phyloP scores from a whole-genome alignment of 2,113 vertebrate genomes.

The Arothron firmamentum region DNA sequence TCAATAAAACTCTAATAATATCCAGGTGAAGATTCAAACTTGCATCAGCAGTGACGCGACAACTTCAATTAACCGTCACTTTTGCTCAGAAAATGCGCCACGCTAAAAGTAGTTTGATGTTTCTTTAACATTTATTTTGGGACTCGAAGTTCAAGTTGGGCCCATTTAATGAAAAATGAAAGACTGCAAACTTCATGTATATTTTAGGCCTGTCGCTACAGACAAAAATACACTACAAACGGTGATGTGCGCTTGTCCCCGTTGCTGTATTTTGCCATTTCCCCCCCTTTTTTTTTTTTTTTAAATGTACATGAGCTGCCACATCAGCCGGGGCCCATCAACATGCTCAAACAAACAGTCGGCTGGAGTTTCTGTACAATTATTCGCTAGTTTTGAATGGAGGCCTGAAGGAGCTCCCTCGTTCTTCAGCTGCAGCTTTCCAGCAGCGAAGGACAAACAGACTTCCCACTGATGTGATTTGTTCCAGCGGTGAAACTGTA shows the following conservation, averaged over 20 bases:
- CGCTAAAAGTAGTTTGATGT: not conserved
- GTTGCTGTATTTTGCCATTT: not conserved
- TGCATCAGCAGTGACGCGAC: slow-evolving; percentile 14
- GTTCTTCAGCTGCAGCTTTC: too few species aligned
- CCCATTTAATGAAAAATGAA: not conserved
- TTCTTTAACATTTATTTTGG: not conserved
- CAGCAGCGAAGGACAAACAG: not conserved
- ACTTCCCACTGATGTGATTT: too few species aligned
- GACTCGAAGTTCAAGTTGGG: not conserved
- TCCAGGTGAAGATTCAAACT: slow-evolving; percentile 34
- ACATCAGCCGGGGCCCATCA: not conserved
- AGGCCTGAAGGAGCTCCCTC: not conserved
- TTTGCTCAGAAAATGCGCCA: not conserved
- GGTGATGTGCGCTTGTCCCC: not conserved
- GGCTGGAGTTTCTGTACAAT: not conserved
- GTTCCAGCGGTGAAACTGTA: not conserved
- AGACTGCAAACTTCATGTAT: not conserved
- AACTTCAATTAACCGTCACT: slow-evolving; percentile 23
- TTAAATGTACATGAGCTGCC: not conserved
- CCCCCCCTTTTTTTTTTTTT: not conserved
- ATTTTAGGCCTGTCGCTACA: not conserved
- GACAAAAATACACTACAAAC: not conserved
- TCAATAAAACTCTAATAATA: slow-evolving; percentile 50
- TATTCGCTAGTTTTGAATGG: too few species aligned
- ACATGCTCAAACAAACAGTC: not conserved